A percentile compares a stretch with the other conserved stretches of the same genome.
Evolutionary conservation across 1,140 invertebrate genomes (phyloP).

Genomic region (Rhopalosiphum padi): DNA sequence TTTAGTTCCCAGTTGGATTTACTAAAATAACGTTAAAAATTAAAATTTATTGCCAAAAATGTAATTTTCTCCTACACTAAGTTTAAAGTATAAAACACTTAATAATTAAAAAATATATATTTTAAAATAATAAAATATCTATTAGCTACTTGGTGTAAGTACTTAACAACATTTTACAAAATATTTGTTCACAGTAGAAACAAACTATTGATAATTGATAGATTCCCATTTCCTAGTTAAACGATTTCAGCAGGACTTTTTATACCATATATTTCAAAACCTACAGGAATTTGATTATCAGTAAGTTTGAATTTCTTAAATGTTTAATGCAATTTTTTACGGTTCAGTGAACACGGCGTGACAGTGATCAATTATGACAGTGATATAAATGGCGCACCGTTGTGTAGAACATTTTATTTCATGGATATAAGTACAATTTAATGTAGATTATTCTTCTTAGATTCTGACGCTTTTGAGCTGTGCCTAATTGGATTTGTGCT

Average conservation of each 20-base stretch:
- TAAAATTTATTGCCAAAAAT: conserved; percentile 19
- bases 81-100: neutral
- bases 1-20: conserved; percentile 21
- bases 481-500: conserved; percentile 26
- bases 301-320: conserved; percentile 1
- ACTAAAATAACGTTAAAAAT: neutral
- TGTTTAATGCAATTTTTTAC: conserved; percentile 36
- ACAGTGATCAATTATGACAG: conserved; percentile 53
- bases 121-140: neutral
- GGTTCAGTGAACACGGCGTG: neutral
- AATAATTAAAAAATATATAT: neutral
- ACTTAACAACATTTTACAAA: neutral
- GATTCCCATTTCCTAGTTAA: neutral
- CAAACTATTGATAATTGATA: neutral
- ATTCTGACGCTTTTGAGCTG: conserved; percentile 24
- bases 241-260: neutral
- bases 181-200: neutral
- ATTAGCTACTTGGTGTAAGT: neutral
- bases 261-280: neutral
- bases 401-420: conserved; percentile 37
- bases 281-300: conserved; percentile 26
- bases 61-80: neutral
- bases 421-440: conserved; percentile 34
- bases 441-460: conserved; percentile 47
- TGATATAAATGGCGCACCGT: conserved; percentile 31